Percentiles rank a stretch among this genome's conserved stretches.
These are phyloP conservation scores for Quiscalus mexicanus DNA, from an alignment of 2,113 vertebrate genomes.

Conservation along the genomic window DNA sequence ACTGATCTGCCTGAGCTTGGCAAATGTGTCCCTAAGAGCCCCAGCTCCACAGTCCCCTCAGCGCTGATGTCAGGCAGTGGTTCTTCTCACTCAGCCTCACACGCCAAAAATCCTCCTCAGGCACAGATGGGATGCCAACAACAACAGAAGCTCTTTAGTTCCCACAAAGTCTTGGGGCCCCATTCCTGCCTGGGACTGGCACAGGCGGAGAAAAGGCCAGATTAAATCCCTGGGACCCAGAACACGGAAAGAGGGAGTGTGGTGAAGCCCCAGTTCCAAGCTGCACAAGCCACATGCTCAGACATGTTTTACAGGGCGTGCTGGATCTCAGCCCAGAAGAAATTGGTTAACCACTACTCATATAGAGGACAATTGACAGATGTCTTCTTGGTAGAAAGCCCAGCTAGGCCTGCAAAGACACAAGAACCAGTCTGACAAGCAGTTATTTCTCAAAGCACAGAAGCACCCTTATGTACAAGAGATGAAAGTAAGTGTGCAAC, in stretches of 20 bases:
- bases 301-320: neutral
- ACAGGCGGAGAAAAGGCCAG: neutral
- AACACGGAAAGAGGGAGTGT: neutral
- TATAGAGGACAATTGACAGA: neutral
- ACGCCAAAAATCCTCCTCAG: neutral
- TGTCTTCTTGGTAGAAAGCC: neutral
- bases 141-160: neutral
- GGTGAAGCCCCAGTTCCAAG: neutral
- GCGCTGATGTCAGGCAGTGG: neutral
- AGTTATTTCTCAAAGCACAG: neutral
- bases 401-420: neutral
- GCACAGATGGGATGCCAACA: neutral
- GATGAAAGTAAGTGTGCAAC: neutral
- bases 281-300: neutral
- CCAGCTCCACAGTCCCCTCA: neutral
- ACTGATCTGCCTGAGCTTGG: neutral
- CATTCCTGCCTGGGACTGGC: neutral
- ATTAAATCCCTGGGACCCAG: neutral
- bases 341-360: neutral
- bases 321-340: conserved; percentile 27
- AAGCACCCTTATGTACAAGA: neutral
- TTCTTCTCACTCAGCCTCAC: neutral
- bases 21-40: neutral
- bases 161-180: neutral
- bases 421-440: conserved; percentile 9